Percentiles rank a stretch among this genome's conserved stretches.
Conservation (phyloP, 1,140 invertebrate genomes). For the Bombus impatiens region DNA sequence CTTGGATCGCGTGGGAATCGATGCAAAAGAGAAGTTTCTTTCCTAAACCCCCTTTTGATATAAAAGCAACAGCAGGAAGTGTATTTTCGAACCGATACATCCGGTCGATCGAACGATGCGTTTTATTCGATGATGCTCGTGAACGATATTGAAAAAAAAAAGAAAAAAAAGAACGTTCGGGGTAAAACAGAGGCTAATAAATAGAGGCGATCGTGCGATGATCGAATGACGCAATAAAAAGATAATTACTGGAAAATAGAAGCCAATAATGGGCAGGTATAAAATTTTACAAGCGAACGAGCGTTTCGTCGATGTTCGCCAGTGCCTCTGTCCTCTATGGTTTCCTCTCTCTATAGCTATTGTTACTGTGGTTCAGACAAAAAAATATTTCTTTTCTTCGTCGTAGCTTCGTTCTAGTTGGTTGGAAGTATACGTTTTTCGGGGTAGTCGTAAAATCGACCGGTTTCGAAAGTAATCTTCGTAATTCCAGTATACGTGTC, state of each 20-base stretch:
- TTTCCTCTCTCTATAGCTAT: not conserved
- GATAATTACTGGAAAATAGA: conserved; percentile 38
- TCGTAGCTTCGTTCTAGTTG: not conserved
- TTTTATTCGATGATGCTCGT: not conserved
- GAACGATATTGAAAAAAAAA: not conserved
- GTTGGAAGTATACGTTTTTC: not conserved
- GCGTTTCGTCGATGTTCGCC: not conserved
- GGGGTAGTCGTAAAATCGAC: conserved; percentile 21
- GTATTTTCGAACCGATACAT: not conserved
- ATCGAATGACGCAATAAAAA: conserved; percentile 21
- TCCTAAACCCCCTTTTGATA: not conserved
- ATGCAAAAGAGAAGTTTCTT: not conserved
- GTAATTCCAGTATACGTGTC: not conserved
- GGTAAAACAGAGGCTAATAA: not conserved
- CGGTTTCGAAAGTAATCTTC: not conserved
- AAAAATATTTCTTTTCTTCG: not conserved
- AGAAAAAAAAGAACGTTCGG: not conserved
- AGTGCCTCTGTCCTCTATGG: not conserved
- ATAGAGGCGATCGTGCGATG: no score
- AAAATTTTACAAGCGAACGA: conserved; percentile 26
- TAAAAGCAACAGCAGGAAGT: not conserved
- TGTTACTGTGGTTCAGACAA: not conserved
- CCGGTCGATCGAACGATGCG: not conserved
- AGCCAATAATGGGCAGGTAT: conserved; percentile 5
- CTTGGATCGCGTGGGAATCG: not conserved